phyloP scores from a whole-genome alignment of 2,797 vertebrate species.

The Lagocephalus sceleratus region DNA sequence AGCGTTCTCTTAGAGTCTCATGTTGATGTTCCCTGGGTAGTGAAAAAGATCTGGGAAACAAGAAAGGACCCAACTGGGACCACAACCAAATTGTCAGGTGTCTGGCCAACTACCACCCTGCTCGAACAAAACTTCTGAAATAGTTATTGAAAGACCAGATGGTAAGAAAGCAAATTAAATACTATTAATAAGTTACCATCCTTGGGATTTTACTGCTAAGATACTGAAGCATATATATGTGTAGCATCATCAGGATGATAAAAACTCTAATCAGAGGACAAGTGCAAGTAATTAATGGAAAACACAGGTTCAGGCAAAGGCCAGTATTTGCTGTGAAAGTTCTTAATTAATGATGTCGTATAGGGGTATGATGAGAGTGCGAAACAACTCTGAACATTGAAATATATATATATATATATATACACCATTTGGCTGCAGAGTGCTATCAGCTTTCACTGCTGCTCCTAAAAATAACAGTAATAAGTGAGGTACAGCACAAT shows the following conservation, averaged over 20 bases:
- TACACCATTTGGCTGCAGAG: constrained; percentile 29
- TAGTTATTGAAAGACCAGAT: constrained; percentile 38
- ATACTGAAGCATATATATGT: constrained; percentile 29
- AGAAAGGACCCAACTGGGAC: constrained; percentile 31
- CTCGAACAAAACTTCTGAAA: constrained; percentile 31
- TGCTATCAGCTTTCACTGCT: constrained; percentile 32
- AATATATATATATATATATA: constrained; percentile 31
- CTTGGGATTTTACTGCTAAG: constrained; percentile 3
- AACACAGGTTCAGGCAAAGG: constrained; percentile 15
- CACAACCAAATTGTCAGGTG: constrained; percentile 24
- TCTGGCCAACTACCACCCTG: constrained; percentile 21
- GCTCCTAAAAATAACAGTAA: constrained; percentile 43
- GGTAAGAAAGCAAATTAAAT: constrained; percentile 15
- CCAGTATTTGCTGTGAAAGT: constrained; percentile 25
- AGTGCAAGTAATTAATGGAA: constrained; percentile 42
- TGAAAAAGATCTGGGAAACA: constrained; percentile 24
- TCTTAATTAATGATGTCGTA: constrained; percentile 32
- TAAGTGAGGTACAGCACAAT: constrained; percentile 27
- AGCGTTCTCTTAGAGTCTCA: constrained; percentile 24
- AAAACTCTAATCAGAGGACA: constrained; percentile 36
- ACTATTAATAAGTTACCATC: constrained; percentile 7
- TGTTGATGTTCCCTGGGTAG: constrained; percentile 38
- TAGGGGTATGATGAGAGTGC: constrained; percentile 14
- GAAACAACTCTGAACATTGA: constrained; percentile 23
- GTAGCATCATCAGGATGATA: constrained; percentile 40